Conservation (phyloP, 1,140 invertebrate genomes). For the Euwallacea fornicatus region DNA sequence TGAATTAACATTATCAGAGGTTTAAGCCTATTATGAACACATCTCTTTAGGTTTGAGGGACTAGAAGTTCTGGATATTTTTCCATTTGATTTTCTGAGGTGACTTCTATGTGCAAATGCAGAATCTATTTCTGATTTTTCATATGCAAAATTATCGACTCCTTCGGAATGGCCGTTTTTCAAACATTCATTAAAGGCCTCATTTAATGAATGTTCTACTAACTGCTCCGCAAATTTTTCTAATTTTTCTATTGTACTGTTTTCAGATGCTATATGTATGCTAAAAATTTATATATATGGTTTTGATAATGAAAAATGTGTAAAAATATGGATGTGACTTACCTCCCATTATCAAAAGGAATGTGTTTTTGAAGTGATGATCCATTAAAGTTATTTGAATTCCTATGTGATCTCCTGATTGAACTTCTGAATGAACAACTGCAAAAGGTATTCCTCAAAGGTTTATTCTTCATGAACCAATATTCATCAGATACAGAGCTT, state of each 20-base stretch:
- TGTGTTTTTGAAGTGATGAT: conserved; percentile 18
- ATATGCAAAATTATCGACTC: conserved; percentile 45
- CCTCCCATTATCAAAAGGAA: conserved; percentile 16
- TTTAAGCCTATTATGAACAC: conserved; percentile 50
- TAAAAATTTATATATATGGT: conserved; percentile 10
- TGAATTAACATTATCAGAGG: conserved; percentile 71
- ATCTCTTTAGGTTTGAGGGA: conserved; percentile 24
- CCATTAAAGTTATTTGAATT: conserved; percentile 17
- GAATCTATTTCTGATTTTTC: conserved; percentile 41
- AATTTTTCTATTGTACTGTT: conserved; percentile 40
- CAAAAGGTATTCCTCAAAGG: conserved; percentile 47
- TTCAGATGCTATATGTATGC: conserved; percentile 8
- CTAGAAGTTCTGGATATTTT: conserved; percentile 20
- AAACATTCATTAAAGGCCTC: conserved; percentile 49
- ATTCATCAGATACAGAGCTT: conserved; percentile 50
- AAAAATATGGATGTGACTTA: conserved; percentile 11
- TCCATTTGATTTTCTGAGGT: conserved; percentile 17
- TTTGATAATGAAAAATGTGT: background rate
- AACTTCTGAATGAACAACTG: conserved; percentile 52
- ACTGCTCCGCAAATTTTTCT: conserved; percentile 49
- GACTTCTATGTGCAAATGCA: conserved; percentile 34
- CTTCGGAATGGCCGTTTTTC: conserved; percentile 32
- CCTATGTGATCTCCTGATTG: conserved; percentile 43
- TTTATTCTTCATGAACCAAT: conserved; percentile 53
- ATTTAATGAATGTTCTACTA: conserved; percentile 49